Percentiles rank a stretch among this genome's conserved stretches.
phyloP scores from a whole-genome alignment of 2,113 vertebrate species.

The Galemys pyrenaicus region DNA sequence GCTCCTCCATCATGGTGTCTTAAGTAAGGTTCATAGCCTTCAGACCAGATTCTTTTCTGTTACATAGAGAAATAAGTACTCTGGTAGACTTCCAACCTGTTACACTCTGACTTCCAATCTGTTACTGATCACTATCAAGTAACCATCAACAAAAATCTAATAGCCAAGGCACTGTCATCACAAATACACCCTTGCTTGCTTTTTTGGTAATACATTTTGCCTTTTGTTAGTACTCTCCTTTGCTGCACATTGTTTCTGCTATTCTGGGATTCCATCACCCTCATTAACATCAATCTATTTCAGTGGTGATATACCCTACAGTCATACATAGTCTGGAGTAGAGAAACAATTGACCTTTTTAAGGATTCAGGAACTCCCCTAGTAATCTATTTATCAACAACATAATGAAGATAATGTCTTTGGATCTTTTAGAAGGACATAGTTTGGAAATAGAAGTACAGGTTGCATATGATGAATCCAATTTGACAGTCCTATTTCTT shows the following conservation, averaged over 20 bases:
- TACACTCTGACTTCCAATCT: not conserved
- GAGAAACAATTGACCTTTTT: not conserved
- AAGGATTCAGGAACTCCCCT: not conserved
- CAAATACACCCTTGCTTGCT: not conserved
- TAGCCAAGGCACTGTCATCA: not conserved
- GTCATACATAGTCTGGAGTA: not conserved
- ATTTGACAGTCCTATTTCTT: not conserved
- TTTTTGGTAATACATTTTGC: not conserved
- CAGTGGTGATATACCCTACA: not conserved
- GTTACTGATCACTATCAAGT: not conserved
- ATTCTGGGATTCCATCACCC: not conserved
- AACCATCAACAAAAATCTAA: not conserved
- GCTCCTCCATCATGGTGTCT: not conserved
- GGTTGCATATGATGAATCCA: not conserved
- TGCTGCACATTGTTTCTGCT: not conserved
- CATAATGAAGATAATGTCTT: not conserved
- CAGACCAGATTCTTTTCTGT: not conserved
- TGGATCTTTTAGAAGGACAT: not conserved
- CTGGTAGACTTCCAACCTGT: not conserved
- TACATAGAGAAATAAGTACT: not conserved
- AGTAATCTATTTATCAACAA: not conserved
- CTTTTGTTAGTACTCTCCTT: no score
- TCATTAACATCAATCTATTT: not conserved
- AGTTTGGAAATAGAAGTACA: not conserved
- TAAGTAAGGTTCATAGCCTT: not conserved